Conservation (phyloP, 2,113 vertebrate genomes). For the Neolamprologus fasciatus region DNA sequence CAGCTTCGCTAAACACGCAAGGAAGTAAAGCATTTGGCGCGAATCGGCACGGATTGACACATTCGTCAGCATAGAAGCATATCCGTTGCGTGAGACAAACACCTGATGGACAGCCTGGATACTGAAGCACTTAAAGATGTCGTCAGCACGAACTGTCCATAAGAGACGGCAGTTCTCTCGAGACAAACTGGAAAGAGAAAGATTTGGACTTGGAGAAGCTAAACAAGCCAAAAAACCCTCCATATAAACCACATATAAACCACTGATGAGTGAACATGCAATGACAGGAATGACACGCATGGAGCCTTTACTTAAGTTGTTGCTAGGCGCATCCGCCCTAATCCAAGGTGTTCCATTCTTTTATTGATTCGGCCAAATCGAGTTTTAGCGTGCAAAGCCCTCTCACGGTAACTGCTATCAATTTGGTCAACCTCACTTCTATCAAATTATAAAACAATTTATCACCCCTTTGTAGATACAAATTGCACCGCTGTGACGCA, state of each 20-base stretch:
- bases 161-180: not conserved
- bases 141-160: not conserved
- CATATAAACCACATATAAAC: not conserved
- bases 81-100: not conserved
- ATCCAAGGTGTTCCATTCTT: constrained; percentile 2
- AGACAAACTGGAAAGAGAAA: not conserved
- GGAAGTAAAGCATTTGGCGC: not conserved
- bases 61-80: not conserved
- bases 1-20: not conserved
- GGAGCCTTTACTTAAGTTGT: not conserved
- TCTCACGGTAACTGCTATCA: constrained; percentile 37
- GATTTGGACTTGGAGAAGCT: not conserved
- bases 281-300: not conserved
- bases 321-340: not conserved
- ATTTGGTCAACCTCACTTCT: constrained; percentile 7
- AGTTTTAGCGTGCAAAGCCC: constrained; percentile 1
- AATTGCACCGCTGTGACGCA: constrained; percentile 46
- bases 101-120: not conserved
- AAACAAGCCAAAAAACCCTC: not conserved
- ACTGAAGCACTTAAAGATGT: constrained; percentile 17
- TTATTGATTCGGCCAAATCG: constrained; percentile 32
- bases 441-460: constrained; percentile 44
- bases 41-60: not conserved
- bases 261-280: not conserved
- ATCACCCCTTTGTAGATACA: constrained; percentile 28